Base-by-base conservation (phyloP, 2,888 invertebrate genomes). In the Norana najaformis region DNA sequence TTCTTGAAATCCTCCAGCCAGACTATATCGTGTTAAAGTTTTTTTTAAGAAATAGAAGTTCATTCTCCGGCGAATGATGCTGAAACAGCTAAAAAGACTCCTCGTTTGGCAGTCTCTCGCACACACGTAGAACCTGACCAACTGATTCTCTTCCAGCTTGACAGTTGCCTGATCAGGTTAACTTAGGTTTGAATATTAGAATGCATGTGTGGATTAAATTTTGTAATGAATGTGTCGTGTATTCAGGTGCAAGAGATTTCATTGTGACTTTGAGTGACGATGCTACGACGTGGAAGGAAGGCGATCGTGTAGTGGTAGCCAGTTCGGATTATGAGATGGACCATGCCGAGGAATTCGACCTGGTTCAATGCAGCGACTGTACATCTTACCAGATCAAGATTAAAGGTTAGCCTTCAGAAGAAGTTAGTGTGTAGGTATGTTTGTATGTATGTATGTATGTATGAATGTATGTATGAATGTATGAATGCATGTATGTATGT, bases 241-340 rank as follows among this genome's bases (percentile, higher is more conserved):
- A 1, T n/a, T 6, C 4, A 39, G 91, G 90, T 18, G 91, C 90
- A 30, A 92, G 91, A 35, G 91, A 91, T 89, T 92, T 91, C 13
- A 92, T 92, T 35, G 83, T 93, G 18, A 83, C 89, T 35, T 88
- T 93, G 0, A 89, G 91, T 13, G 92, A 92, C 83, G 92, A 93
- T 88, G 92, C 92, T 8, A 91, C 90, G 37, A 91, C 92, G 14
- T 93, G 93, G 93, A 30, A 90, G 35, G 2, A 91, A 92, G 93
- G 93, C 16, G 93, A 93, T 90, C 89, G 90, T 34, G 91, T 93
- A 0, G 92, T 93, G 11, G 88, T 93, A 1, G 91, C 93, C 3
- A 93, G 93, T 23, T 93, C 93, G 1, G 93, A 93, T 91, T 93
- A 91, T 89, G 92, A 93, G 90, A 92, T 92, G 92, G 69, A 91